phyloP scores from a whole-genome alignment of 92 coral and sea anemone genomes.

The Epizoanthus ramosus region DNA sequence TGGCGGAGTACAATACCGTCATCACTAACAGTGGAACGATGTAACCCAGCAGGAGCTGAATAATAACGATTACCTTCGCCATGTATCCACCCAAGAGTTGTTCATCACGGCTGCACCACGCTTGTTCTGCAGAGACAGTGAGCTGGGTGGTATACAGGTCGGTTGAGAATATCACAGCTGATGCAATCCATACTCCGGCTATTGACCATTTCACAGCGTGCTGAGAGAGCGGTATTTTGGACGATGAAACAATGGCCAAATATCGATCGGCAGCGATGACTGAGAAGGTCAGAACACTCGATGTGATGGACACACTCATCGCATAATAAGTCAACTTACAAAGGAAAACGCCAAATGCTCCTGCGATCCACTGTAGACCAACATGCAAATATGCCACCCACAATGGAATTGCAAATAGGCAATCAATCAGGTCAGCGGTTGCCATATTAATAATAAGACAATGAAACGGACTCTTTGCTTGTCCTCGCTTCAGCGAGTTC shows the following conservation, averaged over 20 bases:
- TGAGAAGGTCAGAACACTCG: not conserved
- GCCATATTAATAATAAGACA: conserved; percentile 32
- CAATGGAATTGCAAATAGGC: conserved; percentile 18
- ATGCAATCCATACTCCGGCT: no score
- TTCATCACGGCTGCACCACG: no score
- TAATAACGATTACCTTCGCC: no score
- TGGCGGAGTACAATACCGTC: no score
- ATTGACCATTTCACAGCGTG: conserved; percentile 2
- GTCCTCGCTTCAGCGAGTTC: not conserved
- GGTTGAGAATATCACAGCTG: no score
- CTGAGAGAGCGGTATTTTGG: conserved; percentile 18
- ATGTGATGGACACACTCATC: no score
- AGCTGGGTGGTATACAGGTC: no score
- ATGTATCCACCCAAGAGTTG: no score
- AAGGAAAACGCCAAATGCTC: not conserved
- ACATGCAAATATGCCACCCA: conserved; percentile 19
- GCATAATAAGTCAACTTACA: no score
- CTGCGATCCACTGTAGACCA: conserved; percentile 15
- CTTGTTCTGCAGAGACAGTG: no score
- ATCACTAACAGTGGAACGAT: no score
- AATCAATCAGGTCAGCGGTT: conserved; percentile 31
- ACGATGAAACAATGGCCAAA: conserved; percentile 21
- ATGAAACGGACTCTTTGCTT: conserved; percentile 25
- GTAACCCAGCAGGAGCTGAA: no score
- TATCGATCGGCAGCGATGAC: conserved; percentile 30